Percentiles rank a stretch among this genome's conserved stretches.
Evolutionary conservation across 2,113 vertebrate species (phyloP).

Genomic region (Tetraodon nigroviridis): DNA sequence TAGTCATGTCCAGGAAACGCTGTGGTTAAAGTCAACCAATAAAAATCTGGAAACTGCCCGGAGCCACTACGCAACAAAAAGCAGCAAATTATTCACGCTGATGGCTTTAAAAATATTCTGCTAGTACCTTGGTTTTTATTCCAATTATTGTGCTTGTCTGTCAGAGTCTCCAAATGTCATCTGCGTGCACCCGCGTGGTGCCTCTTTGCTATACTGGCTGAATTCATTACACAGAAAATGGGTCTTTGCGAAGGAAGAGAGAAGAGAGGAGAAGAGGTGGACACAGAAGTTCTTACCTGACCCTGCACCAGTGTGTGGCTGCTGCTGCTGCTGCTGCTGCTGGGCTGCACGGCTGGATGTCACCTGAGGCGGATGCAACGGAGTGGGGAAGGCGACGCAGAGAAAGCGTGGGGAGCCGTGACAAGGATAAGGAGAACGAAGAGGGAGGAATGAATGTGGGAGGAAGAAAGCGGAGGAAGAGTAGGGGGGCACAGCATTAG

Average conservation of each 20-base stretch:
- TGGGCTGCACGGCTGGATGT: conserved; percentile 82
- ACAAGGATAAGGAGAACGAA: conserved; percentile 7
- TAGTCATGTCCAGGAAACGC: too few species aligned
- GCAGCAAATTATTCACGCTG: background rate
- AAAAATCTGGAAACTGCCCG: background rate
- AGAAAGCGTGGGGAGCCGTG: conserved; percentile 13
- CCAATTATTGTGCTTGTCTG: conserved; percentile 13
- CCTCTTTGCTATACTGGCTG: conserved; percentile 4
- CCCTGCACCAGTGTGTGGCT: conserved; percentile 62
- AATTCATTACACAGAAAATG: conserved; percentile 1
- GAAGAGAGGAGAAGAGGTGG: background rate
- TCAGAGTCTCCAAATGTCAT: conserved; percentile 28
- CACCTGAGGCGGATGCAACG: conserved; percentile 69
- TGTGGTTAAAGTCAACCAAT: too few species aligned
- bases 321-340: conserved; percentile 77
- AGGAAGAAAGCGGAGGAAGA: conserved; percentile 18
- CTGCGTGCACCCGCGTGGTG: conserved; percentile 21
- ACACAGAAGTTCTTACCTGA: conserved; percentile 52
- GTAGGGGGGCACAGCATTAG: conserved; percentile 11
- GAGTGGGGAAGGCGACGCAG: conserved; percentile 3
- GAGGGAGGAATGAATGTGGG: background rate
- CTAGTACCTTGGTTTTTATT: conserved; percentile 10
- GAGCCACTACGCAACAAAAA: background rate
- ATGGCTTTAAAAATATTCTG: background rate
- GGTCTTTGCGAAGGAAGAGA: background rate